phyloP scores from a whole-genome alignment of 2,797 vertebrate genomes.

The Phrynocephalus guinanensis region DNA sequence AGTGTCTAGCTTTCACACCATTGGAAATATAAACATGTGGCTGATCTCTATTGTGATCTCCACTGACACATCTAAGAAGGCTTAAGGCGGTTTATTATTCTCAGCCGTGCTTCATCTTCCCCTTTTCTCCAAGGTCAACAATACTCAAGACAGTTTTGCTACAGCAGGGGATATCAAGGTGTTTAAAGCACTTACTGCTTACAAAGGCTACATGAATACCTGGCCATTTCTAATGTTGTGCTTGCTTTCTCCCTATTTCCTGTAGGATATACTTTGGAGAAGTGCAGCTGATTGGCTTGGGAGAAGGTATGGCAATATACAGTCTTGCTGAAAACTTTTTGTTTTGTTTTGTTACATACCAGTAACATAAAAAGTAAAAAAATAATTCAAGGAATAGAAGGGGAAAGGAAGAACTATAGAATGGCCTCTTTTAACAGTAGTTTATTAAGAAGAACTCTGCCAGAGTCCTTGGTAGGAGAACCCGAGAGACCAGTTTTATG shows the following conservation, averaged over 20 bases:
- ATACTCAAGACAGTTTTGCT: neutral
- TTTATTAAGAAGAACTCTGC: neutral
- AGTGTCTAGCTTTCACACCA: no score
- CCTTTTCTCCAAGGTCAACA: conserved; percentile 5
- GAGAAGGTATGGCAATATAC: conserved; percentile 87
- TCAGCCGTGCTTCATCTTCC: neutral
- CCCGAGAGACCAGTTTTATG: neutral
- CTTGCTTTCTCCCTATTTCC: conserved; percentile 44
- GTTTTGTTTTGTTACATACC: conserved; percentile 1
- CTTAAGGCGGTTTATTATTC: no score
- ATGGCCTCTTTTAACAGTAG: neutral
- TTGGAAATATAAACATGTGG: no score
- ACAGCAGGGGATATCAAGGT: neutral
- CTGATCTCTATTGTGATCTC: no score
- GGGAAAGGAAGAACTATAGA: neutral
- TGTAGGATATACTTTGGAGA: conserved; percentile 97
- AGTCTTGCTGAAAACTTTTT: conserved; percentile 36
- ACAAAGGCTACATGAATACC: neutral
- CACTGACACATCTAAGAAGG: no score
- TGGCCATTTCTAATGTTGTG: neutral
- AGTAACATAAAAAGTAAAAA: neutral
- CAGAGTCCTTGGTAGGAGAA: neutral
- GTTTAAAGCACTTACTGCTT: neutral
- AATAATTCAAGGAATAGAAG: neutral
- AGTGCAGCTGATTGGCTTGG: conserved; percentile 93